Evolutionary conservation across 53 echinoderm and acorn worm genomes (phyloP), one percentile per base, ranked within the genome.

Genomic region (Paracentrotus lividus): DNA sequence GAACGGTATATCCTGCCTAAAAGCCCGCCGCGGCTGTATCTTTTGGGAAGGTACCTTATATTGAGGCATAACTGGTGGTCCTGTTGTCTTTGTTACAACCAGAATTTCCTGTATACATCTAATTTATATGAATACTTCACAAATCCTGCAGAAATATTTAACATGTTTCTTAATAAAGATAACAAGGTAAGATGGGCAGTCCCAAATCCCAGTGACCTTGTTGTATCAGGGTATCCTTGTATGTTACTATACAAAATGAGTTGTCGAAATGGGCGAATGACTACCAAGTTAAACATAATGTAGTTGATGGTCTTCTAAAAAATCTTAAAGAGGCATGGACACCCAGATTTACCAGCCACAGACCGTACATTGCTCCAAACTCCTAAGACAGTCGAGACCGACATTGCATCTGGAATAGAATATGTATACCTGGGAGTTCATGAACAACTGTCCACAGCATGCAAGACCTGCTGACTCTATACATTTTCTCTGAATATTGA

Each of bases 361-460:
- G 72, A 93, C 27, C 93, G 93, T 21, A 95, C 95, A 44, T 54
- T 95, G n/a, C 38, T 95, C 40, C 75, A 94, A 86, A 95, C 95
- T 72, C 95, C 95, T 66, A 85, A 85, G 40, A 52, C 38, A 68
- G 88, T 95, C 20, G 47, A 93, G 68, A 77, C 88, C 8, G 75
- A 53, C 43, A 55, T 52, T 75, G 43, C 76, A 42, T 95, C 95
- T 58, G 95, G 88, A 18, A 95, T 95, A 93, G 88, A 95, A 77
- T 95, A 95, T 77, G 87, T 88, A 36, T 68, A 95, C 66, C 69
- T 95, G 67, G 95, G 95, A 58, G 33, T 95, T 55, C 24, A 27
- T 40, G 57, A 68, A 34, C 93, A 93, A 87, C n/a, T 95, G 45
- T 66, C 42, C 4, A 93, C 86, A 58, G 93, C 89, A 24, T 93